A percentile compares a stretch with the other conserved stretches of the same genome.
phyloP scores from a whole-genome alignment of 35 echinoderm and acorn worm species.

The Lytechinus pictus region DNA sequence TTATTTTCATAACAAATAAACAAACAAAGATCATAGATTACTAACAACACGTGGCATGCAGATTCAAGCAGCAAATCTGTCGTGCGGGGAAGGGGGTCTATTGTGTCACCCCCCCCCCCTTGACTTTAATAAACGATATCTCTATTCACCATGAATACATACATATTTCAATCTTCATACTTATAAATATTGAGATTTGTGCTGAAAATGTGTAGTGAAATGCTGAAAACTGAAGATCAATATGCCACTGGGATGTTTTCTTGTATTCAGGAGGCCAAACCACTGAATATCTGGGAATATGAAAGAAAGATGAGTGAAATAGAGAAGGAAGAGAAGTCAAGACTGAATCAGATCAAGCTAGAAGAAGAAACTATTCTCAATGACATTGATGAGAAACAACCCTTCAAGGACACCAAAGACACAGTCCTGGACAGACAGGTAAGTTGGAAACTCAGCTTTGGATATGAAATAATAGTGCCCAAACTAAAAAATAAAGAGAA shows the following conservation, averaged over 20 bases:
- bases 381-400: neutral
- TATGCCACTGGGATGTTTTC: neutral
- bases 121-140: no score
- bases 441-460: slow-evolving; percentile 51
- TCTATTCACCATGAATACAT: no score
- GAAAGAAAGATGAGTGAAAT: slow-evolving; percentile 64
- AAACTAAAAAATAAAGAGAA: neutral
- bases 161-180: no score
- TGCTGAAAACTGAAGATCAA: no score
- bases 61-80: no score
- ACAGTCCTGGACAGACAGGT: slow-evolving; percentile 4
- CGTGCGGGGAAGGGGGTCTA: no score
- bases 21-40: no score
- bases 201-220: no score
- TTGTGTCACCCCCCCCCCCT: no score
- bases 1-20: no score
- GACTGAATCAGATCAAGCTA: slow-evolving; percentile 55
- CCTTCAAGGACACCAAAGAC: slow-evolving; percentile 25
- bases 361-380: slow-evolving; percentile 57
- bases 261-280: slow-evolving; percentile 58
- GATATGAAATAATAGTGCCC: neutral
- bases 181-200: no score
- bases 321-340: slow-evolving; percentile 58
- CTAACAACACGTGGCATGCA: no score
- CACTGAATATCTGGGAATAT: slow-evolving; percentile 73